phyloP scores from a whole-genome alignment of 1,140 invertebrate genomes.

The Penaeus japonicus region DNA sequence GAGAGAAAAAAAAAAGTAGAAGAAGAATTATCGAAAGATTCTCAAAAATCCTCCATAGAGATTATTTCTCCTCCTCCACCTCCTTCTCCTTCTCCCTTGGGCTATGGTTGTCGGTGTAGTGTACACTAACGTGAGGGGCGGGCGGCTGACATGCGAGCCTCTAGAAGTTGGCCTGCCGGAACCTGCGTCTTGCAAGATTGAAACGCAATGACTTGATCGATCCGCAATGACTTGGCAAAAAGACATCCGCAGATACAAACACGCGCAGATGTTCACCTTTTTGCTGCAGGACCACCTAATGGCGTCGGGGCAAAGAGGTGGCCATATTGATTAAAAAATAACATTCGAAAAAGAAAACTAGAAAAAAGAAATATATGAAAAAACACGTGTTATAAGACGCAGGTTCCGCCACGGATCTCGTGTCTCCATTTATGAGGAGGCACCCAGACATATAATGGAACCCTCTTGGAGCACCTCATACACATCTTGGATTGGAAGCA shows the following conservation, averaged over 20 bases:
- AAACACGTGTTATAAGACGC: not conserved
- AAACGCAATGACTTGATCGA: too few species aligned
- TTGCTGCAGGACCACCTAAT: too few species aligned
- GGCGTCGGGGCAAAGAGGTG: too few species aligned
- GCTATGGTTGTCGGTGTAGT: constrained; percentile 1
- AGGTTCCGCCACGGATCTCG: constrained; percentile 23
- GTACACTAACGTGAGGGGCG: constrained; percentile 29
- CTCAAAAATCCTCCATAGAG: too few species aligned
- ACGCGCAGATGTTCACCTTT: too few species aligned
- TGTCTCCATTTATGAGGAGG: constrained; percentile 26
- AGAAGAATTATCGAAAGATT: too few species aligned
- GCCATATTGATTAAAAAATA: too few species aligned
- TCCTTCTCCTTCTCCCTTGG: not conserved
- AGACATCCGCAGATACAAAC: too few species aligned
- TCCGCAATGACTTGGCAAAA: too few species aligned
- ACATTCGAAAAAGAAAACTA: not conserved
- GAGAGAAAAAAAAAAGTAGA: too few species aligned
- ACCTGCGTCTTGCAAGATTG: not conserved
- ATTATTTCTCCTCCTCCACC: too few species aligned
- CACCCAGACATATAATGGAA: constrained; percentile 45
- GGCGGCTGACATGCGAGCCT: constrained; percentile 37
- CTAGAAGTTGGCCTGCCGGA: constrained; percentile 1
- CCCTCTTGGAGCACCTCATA: constrained; percentile 25
- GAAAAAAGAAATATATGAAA: too few species aligned
- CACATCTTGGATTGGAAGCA: not conserved